phyloP scores from a whole-genome alignment of 2,888 invertebrate genomes.

The Acanthacorydalis orientalis region DNA sequence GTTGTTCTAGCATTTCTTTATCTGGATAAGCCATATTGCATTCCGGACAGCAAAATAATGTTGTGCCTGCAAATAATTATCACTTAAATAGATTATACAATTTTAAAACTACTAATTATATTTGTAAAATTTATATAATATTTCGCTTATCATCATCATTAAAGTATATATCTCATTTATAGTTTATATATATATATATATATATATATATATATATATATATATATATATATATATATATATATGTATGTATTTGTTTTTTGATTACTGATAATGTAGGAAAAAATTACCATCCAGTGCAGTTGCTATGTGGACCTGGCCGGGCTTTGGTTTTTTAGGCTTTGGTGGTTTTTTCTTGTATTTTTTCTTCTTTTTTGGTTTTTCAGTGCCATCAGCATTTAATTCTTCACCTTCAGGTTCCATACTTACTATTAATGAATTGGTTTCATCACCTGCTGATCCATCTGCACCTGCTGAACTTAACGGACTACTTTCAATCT shows the following conservation, averaged over 20 bases:
- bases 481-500: conserved; percentile 27
- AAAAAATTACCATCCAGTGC: conserved; percentile 42
- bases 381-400: conserved; percentile 19
- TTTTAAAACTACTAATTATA: no score
- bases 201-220: no score
- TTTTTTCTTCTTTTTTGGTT: conserved; percentile 54
- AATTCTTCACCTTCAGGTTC: conserved; percentile 23
- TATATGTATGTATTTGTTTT: no score
- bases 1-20: conserved; percentile 61
- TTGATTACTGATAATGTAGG: no score
- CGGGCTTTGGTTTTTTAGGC: conserved; percentile 62
- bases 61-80: conserved; percentile 22
- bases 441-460: conserved; percentile 12
- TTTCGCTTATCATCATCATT: no score
- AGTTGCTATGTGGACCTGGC: conserved; percentile 58
- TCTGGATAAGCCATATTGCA: conserved; percentile 70
- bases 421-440: conserved; percentile 22
- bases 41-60: conserved; percentile 63
- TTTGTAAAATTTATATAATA: no score
- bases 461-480: conserved; percentile 24
- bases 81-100: no score
- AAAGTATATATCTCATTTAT: no score
- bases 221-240: no score
- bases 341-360: conserved; percentile 67
- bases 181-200: no score